Evolutionary conservation across 1,140 invertebrate genomes (phyloP), one percentile per base, ranked within the genome.

Genomic region (Drosophila paulistorum): DNA sequence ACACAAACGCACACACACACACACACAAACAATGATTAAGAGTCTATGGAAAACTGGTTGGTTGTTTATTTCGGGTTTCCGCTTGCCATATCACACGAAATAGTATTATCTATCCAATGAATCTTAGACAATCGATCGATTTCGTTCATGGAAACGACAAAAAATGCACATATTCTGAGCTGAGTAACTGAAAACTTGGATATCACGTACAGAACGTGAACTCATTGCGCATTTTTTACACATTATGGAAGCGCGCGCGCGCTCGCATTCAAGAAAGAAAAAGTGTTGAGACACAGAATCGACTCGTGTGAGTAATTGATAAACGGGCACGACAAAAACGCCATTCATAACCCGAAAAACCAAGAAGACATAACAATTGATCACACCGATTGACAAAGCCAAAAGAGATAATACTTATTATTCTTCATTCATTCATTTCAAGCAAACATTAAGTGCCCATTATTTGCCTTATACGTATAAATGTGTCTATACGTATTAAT

Each of bases 41-140:
- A 69, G 51, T 83, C 45, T 48, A 14, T 45, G n/a, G n/a, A 14
- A 45, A 45, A 45, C 6, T 14, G n/a, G 42, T 14, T 51, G 9
- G 17, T 1, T 1, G 6, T 2, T 51, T 23, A 51, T 51, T 51
- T 51, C 9, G 17, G 17, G 17, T 51, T 51, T 51, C 45, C 45
- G 45, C 45, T 51, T 51, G 17, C 9, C 17, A 51, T 51, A 23
- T 23, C 45, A 23, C 45, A 48, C 45, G 13, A 55, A 42, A 65
- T 33, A 6, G 11, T 41, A 17, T 20, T 4, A 17, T 66, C 5
- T 64, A 75, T 71, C 54, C 13, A 72, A 77, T 72, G 75, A 39
- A 78, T 68, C 76, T 71, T 67, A 75, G 76, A 71, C 64, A 61
- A 85, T 81, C 57, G 59, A 85, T 85, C 65, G 64, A 79, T 81